Evolutionary conservation across 2,888 invertebrate genomes (phyloP).

Genomic region (Seira sanloemensis): DNA sequence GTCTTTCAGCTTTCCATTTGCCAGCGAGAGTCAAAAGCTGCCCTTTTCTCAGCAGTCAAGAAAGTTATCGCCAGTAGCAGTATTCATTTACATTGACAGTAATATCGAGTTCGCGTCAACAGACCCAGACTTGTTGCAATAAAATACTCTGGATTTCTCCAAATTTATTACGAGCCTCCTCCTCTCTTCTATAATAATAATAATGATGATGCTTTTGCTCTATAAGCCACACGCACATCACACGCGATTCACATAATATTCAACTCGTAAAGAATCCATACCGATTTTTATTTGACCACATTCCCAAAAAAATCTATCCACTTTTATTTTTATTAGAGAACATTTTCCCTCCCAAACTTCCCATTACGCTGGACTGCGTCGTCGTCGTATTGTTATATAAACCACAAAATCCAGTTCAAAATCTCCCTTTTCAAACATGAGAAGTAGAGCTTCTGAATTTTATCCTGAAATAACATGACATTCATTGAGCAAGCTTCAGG

Average conservation of each 20-base stretch:
- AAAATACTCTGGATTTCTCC: conserved; percentile 39
- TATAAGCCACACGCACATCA: conserved; percentile 35
- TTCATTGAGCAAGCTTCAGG: background rate
- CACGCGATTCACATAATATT: background rate
- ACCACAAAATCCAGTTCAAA: too few relatives aligned
- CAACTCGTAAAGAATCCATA: conserved; percentile 10
- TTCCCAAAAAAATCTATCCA: conserved; percentile 44
- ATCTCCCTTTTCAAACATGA: conserved; percentile 5
- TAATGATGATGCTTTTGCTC: background rate
- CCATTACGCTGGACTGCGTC: background rate
- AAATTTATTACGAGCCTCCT: background rate
- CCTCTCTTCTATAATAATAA: too few relatives aligned
- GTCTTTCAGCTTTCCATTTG: background rate
- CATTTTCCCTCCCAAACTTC: background rate
- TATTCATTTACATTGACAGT: conserved; percentile 50
- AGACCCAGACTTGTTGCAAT: conserved; percentile 23
- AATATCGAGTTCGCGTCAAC: conserved; percentile 14
- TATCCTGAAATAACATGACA: background rate
- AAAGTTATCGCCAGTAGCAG: conserved; percentile 45
- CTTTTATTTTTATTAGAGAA: background rate
- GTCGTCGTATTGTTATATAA: background rate
- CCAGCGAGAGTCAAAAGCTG: background rate
- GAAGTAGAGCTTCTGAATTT: conserved; percentile 27
- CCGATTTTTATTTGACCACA: conserved; percentile 52
- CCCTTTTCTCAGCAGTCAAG: background rate